phyloP scores from a whole-genome alignment of 37 sponge, comb jelly and placozoan genomes.

The Haliclona indistincta region DNA sequence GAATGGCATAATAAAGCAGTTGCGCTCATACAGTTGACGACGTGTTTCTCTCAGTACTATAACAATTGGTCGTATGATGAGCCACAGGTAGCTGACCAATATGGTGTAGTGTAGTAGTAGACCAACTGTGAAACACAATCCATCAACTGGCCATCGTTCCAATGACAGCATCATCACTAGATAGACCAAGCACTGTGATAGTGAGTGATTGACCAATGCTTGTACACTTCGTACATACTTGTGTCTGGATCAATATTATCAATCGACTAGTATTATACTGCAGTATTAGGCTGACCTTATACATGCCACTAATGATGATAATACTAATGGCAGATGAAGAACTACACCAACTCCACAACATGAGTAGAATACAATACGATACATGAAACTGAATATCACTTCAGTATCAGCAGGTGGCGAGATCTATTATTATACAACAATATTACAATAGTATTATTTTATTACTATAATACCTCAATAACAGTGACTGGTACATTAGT shows the following conservation, averaged over 20 bases:
- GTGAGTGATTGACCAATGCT: not conserved
- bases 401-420: too few relatives aligned
- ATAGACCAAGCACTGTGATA: slow-evolving; percentile 14
- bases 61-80: slow-evolving; percentile 18
- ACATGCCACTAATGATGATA: not conserved
- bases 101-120: slow-evolving; percentile 21
- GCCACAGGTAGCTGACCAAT: slow-evolving; percentile 18
- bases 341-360: not conserved
- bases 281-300: slow-evolving; percentile 4
- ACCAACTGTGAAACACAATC: slow-evolving; percentile 29
- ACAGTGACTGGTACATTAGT: too few relatives aligned
- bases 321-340: slow-evolving; percentile 22
- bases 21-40: slow-evolving; percentile 23
- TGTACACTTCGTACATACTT: slow-evolving; percentile 18
- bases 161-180: slow-evolving; percentile 16
- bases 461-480: too few relatives aligned
- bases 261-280: not conserved
- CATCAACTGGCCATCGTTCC: not conserved
- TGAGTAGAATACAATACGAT: slow-evolving; percentile 15
- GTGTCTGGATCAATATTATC: not conserved
- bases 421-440: too few relatives aligned
- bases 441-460: too few relatives aligned
- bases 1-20: slow-evolving; percentile 36
- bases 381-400: too few relatives aligned
- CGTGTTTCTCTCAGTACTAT: slow-evolving; percentile 4